Conservation (phyloP, 2,797 vertebrate genomes). For the Caiman crocodilus region DNA sequence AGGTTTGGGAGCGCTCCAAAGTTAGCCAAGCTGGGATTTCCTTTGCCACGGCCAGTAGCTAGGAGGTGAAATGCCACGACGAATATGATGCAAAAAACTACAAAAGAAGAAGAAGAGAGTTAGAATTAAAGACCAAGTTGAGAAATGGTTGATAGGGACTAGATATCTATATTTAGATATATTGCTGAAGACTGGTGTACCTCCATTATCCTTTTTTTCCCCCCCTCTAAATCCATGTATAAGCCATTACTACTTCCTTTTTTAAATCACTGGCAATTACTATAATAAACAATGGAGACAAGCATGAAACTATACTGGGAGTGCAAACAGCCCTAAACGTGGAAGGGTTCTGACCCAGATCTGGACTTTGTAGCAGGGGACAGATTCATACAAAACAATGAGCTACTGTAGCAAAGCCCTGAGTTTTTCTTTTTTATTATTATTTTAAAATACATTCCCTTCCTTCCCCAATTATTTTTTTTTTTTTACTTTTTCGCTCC, state of each 20-base stretch:
- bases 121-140: neutral
- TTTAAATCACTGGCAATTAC: neutral
- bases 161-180: neutral
- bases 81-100: neutral
- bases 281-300: neutral
- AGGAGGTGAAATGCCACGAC: neutral
- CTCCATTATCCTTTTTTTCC: neutral
- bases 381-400: neutral
- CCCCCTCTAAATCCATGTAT: neutral
- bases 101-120: neutral
- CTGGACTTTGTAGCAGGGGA: neutral
- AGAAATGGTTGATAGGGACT: neutral
- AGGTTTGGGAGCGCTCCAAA: neutral
- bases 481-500: too few species aligned
- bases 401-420: too few species aligned
- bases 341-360: neutral
- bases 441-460: too few species aligned
- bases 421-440: too few species aligned
- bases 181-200: neutral
- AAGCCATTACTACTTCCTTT: neutral
- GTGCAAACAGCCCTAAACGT: neutral
- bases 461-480: too few species aligned
- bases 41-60: neutral
- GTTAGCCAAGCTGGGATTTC: neutral
- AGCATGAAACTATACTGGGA: neutral